Conservation (phyloP, 2,797 vertebrate species). For the Silurus lanzhouensis region DNA sequence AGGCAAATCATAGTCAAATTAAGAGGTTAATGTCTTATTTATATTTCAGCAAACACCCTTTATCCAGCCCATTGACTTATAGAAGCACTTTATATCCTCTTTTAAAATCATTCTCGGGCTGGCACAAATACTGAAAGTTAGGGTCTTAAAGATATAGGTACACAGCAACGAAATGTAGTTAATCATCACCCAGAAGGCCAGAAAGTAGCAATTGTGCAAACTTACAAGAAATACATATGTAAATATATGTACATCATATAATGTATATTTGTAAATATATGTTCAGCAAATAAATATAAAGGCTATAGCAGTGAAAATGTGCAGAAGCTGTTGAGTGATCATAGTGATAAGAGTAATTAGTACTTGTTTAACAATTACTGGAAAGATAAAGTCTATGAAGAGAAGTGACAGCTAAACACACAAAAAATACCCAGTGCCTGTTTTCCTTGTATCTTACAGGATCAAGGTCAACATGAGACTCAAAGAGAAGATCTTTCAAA, state of each 20-base stretch:
- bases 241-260: too few relatives aligned
- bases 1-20: background rate
- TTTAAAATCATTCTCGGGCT: background rate
- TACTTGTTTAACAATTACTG: background rate
- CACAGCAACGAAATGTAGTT: too few relatives aligned
- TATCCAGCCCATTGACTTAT: background rate
- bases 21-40: background rate
- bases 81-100: background rate
- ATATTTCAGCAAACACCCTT: background rate
- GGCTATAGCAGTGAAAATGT: too few relatives aligned
- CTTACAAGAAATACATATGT: too few relatives aligned
- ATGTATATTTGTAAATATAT: too few relatives aligned
- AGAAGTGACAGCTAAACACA: background rate
- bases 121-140: background rate
- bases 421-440: background rate
- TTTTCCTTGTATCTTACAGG: background rate
- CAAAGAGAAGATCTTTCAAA: background rate
- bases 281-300: too few relatives aligned
- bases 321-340: too few relatives aligned
- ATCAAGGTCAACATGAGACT: background rate
- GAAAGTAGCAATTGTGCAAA: too few relatives aligned
- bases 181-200: too few relatives aligned
- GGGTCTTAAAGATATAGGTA: too few relatives aligned
- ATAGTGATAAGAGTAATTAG: background rate
- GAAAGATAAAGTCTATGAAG: background rate